Conservation (phyloP, 2,113 vertebrate species). For the Ceyx margarethae region DNA sequence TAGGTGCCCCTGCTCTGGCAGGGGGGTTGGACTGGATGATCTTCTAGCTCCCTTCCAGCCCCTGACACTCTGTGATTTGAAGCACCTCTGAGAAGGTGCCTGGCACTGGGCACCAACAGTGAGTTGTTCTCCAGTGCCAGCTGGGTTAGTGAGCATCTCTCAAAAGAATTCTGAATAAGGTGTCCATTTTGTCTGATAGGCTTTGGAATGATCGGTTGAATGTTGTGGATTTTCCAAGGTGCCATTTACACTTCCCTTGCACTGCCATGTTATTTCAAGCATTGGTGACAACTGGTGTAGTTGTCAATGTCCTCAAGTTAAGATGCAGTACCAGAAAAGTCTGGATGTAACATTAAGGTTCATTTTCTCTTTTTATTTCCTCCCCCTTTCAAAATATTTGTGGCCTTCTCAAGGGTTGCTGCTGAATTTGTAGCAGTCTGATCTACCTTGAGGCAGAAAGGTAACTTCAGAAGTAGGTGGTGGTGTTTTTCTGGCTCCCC, state of each 20-base stretch:
- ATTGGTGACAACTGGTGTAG: background rate
- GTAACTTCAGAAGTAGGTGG: background rate
- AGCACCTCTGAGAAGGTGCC: background rate
- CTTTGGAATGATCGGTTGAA: constrained; percentile 1
- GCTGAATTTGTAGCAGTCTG: background rate
- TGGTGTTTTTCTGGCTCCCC: background rate
- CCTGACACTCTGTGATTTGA: too few relatives aligned
- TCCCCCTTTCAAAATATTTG: background rate
- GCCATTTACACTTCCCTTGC: background rate
- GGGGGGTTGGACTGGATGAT: too few relatives aligned
- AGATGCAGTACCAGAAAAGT: background rate
- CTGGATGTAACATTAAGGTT: background rate
- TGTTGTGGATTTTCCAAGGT: constrained; percentile 5
- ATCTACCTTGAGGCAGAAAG: background rate
- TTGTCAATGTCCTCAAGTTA: constrained; percentile 10
- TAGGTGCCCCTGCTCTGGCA: too few relatives aligned
- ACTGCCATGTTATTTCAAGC: background rate
- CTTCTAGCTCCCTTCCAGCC: too few relatives aligned
- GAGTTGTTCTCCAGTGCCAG: background rate
- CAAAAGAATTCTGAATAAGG: background rate
- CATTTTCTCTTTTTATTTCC: constrained; percentile 1
- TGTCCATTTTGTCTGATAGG: background rate
- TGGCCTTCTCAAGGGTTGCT: background rate
- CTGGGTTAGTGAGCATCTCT: background rate
- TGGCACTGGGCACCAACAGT: background rate